Evolutionary conservation across 64 coral and sea anemone genomes (phyloP).

Genomic region (Actinia equina): DNA sequence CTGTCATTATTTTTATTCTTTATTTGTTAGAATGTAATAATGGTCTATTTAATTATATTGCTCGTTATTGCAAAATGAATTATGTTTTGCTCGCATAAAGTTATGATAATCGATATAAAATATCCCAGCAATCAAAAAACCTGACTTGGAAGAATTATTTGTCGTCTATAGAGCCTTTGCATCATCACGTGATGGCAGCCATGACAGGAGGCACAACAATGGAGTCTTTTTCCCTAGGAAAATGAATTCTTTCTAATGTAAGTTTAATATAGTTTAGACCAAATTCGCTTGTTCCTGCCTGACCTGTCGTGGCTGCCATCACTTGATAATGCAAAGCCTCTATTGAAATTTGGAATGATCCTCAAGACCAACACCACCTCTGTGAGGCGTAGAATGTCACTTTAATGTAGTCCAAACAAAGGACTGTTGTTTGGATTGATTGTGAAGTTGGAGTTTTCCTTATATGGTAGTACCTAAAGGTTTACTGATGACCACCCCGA

Average conservation of each 20-base stretch:
- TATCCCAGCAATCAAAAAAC: neutral
- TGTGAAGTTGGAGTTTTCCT: neutral
- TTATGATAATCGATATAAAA: neutral
- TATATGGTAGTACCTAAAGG: neutral
- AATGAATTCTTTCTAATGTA: too few relatives aligned
- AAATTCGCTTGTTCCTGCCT: too few relatives aligned
- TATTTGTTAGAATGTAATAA: constrained; percentile 2
- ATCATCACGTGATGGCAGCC: too few relatives aligned
- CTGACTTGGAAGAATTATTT: neutral
- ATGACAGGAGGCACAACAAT: too few relatives aligned
- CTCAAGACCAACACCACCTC: neutral
- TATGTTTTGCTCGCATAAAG: neutral
- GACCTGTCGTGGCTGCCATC: too few relatives aligned
- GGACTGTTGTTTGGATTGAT: neutral
- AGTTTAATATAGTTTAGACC: too few relatives aligned
- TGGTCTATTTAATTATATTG: neutral
- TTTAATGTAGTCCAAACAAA: neutral
- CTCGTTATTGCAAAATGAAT: neutral
- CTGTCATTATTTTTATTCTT: neutral
- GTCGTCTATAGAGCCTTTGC: neutral
- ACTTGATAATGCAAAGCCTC: too few relatives aligned
- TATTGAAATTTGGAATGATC: neutral
- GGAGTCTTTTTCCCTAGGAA: too few relatives aligned
- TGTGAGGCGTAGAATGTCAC: neutral
- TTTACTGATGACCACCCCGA: constrained; percentile 20